A percentile compares a stretch with the other conserved stretches of the same genome.
phyloP scores from a whole-genome alignment of 1,140 invertebrate genomes.

The Aphelinus atriplicis region DNA sequence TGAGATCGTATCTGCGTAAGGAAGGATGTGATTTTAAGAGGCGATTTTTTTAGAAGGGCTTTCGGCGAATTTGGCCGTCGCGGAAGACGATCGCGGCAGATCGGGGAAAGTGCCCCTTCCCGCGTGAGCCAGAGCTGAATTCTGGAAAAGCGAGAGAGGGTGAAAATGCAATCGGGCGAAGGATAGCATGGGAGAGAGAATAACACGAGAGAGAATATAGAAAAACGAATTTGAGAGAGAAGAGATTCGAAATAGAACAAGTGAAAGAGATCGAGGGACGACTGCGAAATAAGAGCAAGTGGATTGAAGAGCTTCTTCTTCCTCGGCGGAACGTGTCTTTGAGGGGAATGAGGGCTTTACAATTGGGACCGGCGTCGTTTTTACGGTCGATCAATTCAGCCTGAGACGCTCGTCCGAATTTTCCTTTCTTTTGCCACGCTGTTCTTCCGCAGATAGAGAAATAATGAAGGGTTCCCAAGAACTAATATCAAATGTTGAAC shows the following conservation, averaged over 20 bases:
- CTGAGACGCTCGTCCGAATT: too few species aligned
- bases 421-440: too few species aligned
- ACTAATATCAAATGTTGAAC: too few species aligned
- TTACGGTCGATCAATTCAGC: not conserved
- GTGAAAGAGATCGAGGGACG: not conserved
- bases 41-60: too few species aligned
- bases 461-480: too few species aligned
- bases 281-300: constrained; percentile 13
- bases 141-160: not conserved
- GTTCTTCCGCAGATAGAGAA: too few species aligned
- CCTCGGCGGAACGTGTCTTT: constrained; percentile 3
- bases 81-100: not conserved
- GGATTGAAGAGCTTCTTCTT: not conserved
- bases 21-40: too few species aligned
- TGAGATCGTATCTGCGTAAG: too few species aligned
- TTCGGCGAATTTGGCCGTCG: not conserved
- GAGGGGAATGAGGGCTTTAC: not conserved
- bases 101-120: too few species aligned
- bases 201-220: not conserved
- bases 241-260: not conserved
- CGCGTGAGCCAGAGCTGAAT: too few species aligned
- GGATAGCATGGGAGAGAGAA: not conserved
- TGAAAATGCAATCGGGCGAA: not conserved
- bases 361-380: not conserved
- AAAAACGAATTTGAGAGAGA: not conserved